Evolutionary conservation across 1,140 invertebrate species (phyloP), one percentile per base, ranked within the genome.

Genomic region (Drosophila nigrodunni): DNA sequence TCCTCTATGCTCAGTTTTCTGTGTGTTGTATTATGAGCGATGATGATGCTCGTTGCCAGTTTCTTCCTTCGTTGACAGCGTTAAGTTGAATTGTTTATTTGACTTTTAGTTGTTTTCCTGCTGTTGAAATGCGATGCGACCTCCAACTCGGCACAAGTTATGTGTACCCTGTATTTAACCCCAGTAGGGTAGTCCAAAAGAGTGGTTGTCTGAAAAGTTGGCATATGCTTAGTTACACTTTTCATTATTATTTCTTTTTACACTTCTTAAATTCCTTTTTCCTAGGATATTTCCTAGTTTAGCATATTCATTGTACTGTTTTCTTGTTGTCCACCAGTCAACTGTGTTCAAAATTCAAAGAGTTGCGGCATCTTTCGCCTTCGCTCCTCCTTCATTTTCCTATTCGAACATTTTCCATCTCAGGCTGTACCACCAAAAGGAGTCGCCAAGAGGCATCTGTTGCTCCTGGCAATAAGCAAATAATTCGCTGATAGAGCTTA

Each of bases 41-140:
- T 87, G 82, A 87, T 87, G 82, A 87, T 87, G 82, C 67, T 66
- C 71, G 76, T 67, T 71, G 65, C 59, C 61, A 49, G 50, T 47
- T 58, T 9, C 55, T 58, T 15, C 13, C 49, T 37, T 60, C 66
- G 83, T 83, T 87, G 85, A 89, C 83, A 83, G 83, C 83, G 80
- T 82, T 89, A 80, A 88, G 85, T 88, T 88, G 85, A 88, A 88
- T 88, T 88, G 83, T 88, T 88, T 88, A 88, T 88, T 88, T 88
- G 83, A 88, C 83, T 88, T 88, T 88, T 88, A 89, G 83, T 89
- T 88, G 83, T 89, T 88, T 88, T 83, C 77, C 73, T 75, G 82
- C 73, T 74, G 81, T 61, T 81, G 78, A 86, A 86, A 81, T 86
- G 82, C 71, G 82, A 77, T 11, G 30, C 71, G 43, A 57, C 72